Evolutionary conservation across 2,888 invertebrate species (phyloP), one percentile per base, ranked within the genome.

Genomic region (Microctonus aethiopoides): DNA sequence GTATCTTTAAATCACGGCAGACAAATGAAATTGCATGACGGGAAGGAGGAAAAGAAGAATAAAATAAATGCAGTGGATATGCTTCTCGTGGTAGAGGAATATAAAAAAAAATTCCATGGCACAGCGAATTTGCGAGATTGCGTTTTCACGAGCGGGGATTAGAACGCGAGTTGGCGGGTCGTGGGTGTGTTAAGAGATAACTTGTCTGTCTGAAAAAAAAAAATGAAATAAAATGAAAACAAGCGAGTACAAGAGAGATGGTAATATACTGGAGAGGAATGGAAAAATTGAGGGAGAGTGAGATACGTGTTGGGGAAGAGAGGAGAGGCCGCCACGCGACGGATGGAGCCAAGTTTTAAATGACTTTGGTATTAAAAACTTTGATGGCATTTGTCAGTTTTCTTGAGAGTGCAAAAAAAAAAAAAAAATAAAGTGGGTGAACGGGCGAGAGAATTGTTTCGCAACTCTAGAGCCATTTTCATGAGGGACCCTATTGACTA

Each of bases 291-390:
- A 68, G 67, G 66, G 63, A 70, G 72, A 67, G 71, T 66, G 63
- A 57, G 52, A 64, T 64, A 65, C 67, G 39, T 34, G 63, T 41
- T 16, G 56, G 60, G 56, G 66, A 68, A 46, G 66, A 41, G 63
- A 71, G 70, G 71, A 69, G 46, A 62, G 64, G 75, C 76, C 76
- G 75, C 76, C 76, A 77, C 75, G 77, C 78, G 82, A 82, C 79
- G 78, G 79, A 82, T 78, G 78, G 77, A 73, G 66, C 76, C 73
- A 81, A 82, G 77, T 82, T 83, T 82, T 81, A 83, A 82, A 83
- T 83, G 81, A 83, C 83, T 83, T 81, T 74, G 81, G 83, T 78
- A 83, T 83, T 83, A 83, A 83, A 76, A 83, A 83, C 80, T 83
- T 83, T 83, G 82, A 83, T 83, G 80, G 83, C 79, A 83, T 83